phyloP scores from a whole-genome alignment of 2,113 vertebrate genomes.

The Natator depressus region DNA sequence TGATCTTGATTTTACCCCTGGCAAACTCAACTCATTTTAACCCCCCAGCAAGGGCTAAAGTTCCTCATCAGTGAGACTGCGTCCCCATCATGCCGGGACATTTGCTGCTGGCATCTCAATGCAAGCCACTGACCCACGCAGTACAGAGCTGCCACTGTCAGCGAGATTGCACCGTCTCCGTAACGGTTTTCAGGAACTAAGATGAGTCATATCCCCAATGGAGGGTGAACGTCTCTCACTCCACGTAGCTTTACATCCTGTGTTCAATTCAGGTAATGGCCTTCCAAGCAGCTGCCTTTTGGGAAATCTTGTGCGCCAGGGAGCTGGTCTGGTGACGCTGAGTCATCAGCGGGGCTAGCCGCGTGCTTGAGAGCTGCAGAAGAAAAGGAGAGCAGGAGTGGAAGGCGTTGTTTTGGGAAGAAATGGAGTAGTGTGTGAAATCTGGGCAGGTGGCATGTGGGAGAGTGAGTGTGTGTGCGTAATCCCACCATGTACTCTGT shows the following conservation, averaged over 20 bases:
- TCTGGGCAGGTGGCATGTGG: rapidly evolving
- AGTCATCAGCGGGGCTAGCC: neutral
- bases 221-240: rapidly evolving
- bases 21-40: too few species aligned
- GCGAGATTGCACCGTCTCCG: neutral
- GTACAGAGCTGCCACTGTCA: neutral
- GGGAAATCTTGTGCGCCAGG: neutral
- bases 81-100: neutral
- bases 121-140: neutral
- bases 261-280: neutral
- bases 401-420: rapidly evolving
- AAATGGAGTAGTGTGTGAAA: rapidly evolving
- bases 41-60: neutral
- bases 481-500: rapidly evolving
- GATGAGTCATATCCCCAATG: neutral
- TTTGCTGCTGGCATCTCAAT: neutral
- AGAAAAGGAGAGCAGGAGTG: rapidly evolving
- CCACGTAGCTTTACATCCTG: rapidly evolving
- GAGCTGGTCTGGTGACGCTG: neutral
- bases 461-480: neutral
- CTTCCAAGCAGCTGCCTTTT: neutral
- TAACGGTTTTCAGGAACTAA: neutral
- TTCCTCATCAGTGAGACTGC: neutral
- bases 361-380: neutral
- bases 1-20: neutral